These are phyloP conservation scores for Piscicola geometra DNA, from an alignment of 2,888 invertebrate genomes.

Conservation along the genomic window DNA sequence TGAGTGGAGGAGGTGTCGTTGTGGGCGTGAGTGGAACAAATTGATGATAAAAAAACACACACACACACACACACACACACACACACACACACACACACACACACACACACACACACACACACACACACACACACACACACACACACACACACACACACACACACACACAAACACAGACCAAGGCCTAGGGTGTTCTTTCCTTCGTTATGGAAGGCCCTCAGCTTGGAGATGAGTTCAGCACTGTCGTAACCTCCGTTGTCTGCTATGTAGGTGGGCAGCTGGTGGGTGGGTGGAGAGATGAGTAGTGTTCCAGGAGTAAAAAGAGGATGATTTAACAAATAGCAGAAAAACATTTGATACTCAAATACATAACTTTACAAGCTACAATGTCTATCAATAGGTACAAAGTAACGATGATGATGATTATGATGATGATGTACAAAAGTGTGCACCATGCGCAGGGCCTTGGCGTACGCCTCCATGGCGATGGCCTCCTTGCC, in stretches of 20 bases:
- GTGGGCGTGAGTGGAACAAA: not conserved
- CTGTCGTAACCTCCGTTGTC: constrained; percentile 97
- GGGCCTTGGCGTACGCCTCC: constrained; percentile 86
- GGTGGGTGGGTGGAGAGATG: constrained; percentile 33
- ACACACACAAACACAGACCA: constrained; percentile 59
- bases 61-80: constrained; percentile 26
- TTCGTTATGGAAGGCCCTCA: constrained; percentile 82
- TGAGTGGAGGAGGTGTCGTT: constrained; percentile 24
- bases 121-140: not conserved
- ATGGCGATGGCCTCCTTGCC: constrained; percentile 96
- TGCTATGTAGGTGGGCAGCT: constrained; percentile 89
- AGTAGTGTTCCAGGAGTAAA: too few species aligned
- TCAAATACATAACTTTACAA: not conserved
- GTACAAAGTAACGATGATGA: too few species aligned
- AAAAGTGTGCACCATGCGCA: constrained; percentile 61
- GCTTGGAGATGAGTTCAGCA: constrained; percentile 66
- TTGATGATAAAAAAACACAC: not conserved
- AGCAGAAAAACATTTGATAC: constrained; percentile 3
- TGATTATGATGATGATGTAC: too few species aligned
- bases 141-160: not conserved
- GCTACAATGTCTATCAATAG: not conserved
- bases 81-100: constrained; percentile 26
- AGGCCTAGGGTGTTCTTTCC: constrained; percentile 74
- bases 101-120: constrained; percentile 21
- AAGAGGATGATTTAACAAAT: too few species aligned